Evolutionary conservation across 2,113 vertebrate genomes (phyloP).

Genomic region (Neoarius graeffei): DNA sequence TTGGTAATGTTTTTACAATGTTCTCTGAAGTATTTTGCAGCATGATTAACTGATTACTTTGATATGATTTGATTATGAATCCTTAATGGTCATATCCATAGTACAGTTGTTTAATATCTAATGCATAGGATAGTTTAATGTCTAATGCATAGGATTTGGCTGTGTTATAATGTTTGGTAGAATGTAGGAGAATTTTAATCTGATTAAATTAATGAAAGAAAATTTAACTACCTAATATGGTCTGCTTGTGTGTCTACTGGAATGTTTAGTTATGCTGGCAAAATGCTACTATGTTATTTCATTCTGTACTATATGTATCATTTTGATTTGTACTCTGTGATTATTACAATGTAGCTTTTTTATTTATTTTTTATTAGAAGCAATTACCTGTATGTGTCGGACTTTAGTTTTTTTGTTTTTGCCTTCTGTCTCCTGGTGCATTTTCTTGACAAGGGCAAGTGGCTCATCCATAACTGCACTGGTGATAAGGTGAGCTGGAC

Average conservation of each 20-base stretch:
- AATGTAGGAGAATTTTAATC: background rate
- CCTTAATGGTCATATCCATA: background rate
- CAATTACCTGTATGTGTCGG: constrained; percentile 71
- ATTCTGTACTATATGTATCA: background rate
- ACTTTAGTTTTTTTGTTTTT: constrained; percentile 56
- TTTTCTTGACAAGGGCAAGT: constrained; percentile 78
- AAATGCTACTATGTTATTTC: background rate
- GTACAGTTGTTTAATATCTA: background rate
- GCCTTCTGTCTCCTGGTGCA: constrained; percentile 64
- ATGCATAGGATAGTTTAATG: background rate
- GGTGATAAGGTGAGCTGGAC: constrained; percentile 66
- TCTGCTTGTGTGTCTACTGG: too few relatives aligned
- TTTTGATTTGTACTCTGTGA: background rate
- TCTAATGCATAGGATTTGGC: background rate
- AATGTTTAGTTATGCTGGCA: background rate
- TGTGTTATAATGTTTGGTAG: background rate
- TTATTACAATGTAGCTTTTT: background rate
- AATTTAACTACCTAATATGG: background rate
- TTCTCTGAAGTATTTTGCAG: background rate
- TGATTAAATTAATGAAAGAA: background rate
- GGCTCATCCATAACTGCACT: constrained; percentile 74
- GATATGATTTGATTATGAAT: background rate
- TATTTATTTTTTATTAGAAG: background rate
- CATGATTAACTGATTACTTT: background rate
- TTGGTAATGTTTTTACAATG: background rate